Evolutionary conservation across 2,888 invertebrate species (phyloP).

Genomic region (Phengaris alcon): DNA sequence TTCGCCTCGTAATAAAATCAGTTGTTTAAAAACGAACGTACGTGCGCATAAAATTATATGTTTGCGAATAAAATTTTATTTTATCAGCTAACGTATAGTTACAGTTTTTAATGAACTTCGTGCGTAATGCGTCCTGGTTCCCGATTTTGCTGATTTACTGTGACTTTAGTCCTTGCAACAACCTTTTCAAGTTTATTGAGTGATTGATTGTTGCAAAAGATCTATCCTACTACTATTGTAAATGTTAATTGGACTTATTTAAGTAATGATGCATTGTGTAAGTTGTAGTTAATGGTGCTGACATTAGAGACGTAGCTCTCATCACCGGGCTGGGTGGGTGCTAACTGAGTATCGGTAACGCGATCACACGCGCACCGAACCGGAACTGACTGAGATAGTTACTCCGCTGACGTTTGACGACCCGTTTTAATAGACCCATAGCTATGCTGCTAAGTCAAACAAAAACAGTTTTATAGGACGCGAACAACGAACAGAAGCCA

Average conservation of each 20-base stretch:
- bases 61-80: conserved; percentile 27
- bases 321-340: conserved; percentile 39
- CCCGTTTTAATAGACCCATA: not conserved
- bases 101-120: conserved; percentile 10
- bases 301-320: conserved; percentile 3
- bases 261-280: conserved; percentile 61
- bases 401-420: conserved; percentile 6
- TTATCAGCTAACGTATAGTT: conserved; percentile 21
- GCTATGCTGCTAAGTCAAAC: too few species aligned
- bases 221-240: too few species aligned
- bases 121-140: conserved; percentile 35
- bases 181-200: too few species aligned
- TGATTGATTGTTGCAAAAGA: too few species aligned
- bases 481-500: too few species aligned
- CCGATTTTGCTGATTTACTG: conserved; percentile 41
- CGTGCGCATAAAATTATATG: conserved; percentile 15
- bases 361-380: conserved; percentile 46
- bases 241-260: not conserved
- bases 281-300: conserved; percentile 43
- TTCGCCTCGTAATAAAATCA: conserved; percentile 43
- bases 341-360: conserved; percentile 49
- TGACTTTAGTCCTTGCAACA: not conserved
- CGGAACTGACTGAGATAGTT: not conserved
- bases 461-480: not conserved
- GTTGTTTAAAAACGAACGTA: conserved; percentile 30